Conservation (phyloP, 1,140 invertebrate species). For the Mactra quadrangularis region DNA sequence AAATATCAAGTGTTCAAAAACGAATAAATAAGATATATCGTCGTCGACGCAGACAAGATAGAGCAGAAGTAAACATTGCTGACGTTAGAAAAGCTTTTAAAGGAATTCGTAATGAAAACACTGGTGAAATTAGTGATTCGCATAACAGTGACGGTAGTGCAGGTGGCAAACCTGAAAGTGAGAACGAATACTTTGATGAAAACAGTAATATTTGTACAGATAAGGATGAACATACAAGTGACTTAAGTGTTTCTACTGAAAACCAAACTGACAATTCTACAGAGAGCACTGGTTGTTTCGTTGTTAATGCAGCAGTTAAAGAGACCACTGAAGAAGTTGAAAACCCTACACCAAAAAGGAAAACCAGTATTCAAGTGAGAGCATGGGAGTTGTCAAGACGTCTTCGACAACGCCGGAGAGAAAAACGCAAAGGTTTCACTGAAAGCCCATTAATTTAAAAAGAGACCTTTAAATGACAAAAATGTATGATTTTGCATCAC, state of each 20-base stretch:
- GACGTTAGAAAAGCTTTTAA: slow-evolving; percentile 42
- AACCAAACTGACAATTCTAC: not conserved
- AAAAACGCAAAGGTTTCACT: slow-evolving; percentile 44
- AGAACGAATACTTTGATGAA: not conserved
- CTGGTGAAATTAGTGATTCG: slow-evolving; percentile 3
- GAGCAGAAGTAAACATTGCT: slow-evolving; percentile 25
- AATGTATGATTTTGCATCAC: no score
- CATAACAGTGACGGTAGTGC: not conserved
- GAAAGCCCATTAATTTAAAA: slow-evolving; percentile 23
- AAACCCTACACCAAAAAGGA: slow-evolving; percentile 4
- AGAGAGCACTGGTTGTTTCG: not conserved
- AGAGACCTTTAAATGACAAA: no score
- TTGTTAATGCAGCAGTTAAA: not conserved
- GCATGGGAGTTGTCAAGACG: slow-evolving; percentile 47
- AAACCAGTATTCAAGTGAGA: slow-evolving; percentile 48
- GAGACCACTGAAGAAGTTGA: not conserved
- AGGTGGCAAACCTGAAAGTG: not conserved
- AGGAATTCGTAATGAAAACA: not conserved
- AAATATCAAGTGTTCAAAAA: slow-evolving; percentile 46
- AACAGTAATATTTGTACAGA: not conserved
- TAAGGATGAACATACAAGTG: not conserved
- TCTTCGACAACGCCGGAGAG: slow-evolving; percentile 32
- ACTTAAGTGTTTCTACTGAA: not conserved
- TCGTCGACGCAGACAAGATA: slow-evolving; percentile 7
- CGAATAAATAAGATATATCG: slow-evolving; percentile 24